phyloP scores from a whole-genome alignment of 2,888 invertebrate genomes.

The Stictocephala bisonia region DNA sequence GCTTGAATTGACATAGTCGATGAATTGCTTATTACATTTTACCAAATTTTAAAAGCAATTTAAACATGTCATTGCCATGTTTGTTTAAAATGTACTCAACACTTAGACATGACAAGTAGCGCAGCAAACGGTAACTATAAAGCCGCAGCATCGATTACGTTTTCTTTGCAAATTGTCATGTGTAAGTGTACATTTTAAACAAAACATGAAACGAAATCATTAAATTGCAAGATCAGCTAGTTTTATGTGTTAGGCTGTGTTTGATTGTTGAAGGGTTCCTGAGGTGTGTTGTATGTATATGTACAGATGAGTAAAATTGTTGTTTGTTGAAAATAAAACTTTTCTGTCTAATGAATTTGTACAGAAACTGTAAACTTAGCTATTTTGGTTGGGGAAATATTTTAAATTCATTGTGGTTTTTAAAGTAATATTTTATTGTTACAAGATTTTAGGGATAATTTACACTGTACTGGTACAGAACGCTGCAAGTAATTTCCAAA shows the following conservation, averaged over 20 bases:
- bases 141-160: no score
- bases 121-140: no score
- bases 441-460: not conserved
- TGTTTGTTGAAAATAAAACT: constrained; percentile 9
- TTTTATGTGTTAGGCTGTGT: constrained; percentile 23
- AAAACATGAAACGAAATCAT: no score
- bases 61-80: no score
- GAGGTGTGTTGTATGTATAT: not conserved
- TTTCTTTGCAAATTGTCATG: no score
- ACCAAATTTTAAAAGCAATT: no score
- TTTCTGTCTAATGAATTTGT: constrained; percentile 35
- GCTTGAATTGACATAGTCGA: no score
- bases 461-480: not conserved
- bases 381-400: constrained; percentile 8
- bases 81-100: no score
- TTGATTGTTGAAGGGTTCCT: constrained; percentile 23
- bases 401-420: constrained; percentile 8
- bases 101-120: no score
- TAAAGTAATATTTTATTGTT: constrained; percentile 11
- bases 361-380: constrained; percentile 15
- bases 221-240: not conserved
- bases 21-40: no score
- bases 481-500: not conserved
- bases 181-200: no score
- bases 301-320: constrained; percentile 10